Percentiles rank a stretch among this genome's conserved stretches.
Evolutionary conservation across 30 jellyfish, hydroid and myxozoan genomes (phyloP).

Genomic region (Aurelia sp.): DNA sequence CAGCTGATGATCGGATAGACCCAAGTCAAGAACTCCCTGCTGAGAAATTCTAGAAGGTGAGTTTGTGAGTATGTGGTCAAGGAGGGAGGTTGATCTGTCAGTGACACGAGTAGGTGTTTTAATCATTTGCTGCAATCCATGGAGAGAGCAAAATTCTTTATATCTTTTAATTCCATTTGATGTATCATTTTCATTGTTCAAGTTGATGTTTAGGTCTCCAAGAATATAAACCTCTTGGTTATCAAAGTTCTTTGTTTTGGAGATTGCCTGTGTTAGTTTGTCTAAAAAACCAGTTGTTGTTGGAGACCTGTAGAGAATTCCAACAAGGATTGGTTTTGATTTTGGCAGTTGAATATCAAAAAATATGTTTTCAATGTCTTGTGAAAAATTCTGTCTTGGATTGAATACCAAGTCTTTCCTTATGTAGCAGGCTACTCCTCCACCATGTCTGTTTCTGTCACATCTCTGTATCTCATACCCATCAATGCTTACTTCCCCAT

Average conservation of each 20-base stretch:
- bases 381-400: background rate
- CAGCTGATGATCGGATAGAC: no score
- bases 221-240: slow-evolving; percentile 46
- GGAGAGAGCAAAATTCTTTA: slow-evolving; percentile 39
- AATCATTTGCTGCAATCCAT: slow-evolving; percentile 37
- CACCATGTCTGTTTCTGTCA: slow-evolving; percentile 55
- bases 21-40: no score
- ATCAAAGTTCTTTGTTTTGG: slow-evolving; percentile 40
- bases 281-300: slow-evolving; percentile 37
- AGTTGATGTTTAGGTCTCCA: background rate
- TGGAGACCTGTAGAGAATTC: slow-evolving; percentile 31
- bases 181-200: no score
- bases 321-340: slow-evolving; percentile 19
- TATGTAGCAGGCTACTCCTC: slow-evolving; percentile 61
- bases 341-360: slow-evolving; percentile 34
- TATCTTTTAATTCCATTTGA: background rate
- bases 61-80: no score
- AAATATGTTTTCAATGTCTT: slow-evolving; percentile 53
- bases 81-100: slow-evolving; percentile 13
- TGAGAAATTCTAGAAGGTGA: no score
- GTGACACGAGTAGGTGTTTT: slow-evolving; percentile 46
- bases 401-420: slow-evolving; percentile 24
- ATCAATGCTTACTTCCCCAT: background rate
- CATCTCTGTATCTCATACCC: slow-evolving; percentile 31
- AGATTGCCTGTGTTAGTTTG: slow-evolving; percentile 47